Evolutionary conservation across 2,797 vertebrate species (phyloP), one percentile per base, ranked within the genome.

Genomic region (Bradypodion ventrale): DNA sequence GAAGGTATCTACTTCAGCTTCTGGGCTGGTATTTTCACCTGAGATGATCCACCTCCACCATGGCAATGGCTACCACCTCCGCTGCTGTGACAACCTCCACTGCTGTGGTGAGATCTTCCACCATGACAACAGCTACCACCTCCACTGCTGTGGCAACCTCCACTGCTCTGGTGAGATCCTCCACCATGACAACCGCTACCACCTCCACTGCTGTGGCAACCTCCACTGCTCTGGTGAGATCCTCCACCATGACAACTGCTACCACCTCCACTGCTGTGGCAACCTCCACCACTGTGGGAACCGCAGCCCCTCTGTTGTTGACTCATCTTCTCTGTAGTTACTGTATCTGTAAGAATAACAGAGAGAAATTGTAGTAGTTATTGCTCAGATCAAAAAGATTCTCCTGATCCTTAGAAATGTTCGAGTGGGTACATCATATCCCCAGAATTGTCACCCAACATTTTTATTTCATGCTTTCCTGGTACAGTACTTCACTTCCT

Each of bases 221-320:
- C 65, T 2, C 83, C 25, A 1, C 66, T 56, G 5, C 69, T 52
- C 2, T 29, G 40, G 12, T 79, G 75, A 62, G 83, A 78, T 25
- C 69, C 37, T 7, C 80, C 56, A 5, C 80, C 40, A 2, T 59
- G n/a, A 1, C 37, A 13, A 0, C 37, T 9, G 25, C 83, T 21
- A 1, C 82, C 29, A 10, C 82, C 82, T 2, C 63, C 2, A 23
- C 63, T 3, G 4, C 80, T 15, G 15, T 59, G 2, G 1, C 74
- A 23, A 2, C 62, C 27, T 1, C 75, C 29, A 1, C 82, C 13
- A 2, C 82, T 35, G 8, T 73, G 29, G 9, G 52, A 46, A 1
- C 75, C 21, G 16, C 82, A 32, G 25, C 75, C 63, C 70, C 68
- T n/a, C 9, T 79, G 83, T 40, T 79, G 83, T 73, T 84, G 83